Base-by-base conservation (phyloP, 2,113 vertebrate genomes). In the Rhea pennata region DNA sequence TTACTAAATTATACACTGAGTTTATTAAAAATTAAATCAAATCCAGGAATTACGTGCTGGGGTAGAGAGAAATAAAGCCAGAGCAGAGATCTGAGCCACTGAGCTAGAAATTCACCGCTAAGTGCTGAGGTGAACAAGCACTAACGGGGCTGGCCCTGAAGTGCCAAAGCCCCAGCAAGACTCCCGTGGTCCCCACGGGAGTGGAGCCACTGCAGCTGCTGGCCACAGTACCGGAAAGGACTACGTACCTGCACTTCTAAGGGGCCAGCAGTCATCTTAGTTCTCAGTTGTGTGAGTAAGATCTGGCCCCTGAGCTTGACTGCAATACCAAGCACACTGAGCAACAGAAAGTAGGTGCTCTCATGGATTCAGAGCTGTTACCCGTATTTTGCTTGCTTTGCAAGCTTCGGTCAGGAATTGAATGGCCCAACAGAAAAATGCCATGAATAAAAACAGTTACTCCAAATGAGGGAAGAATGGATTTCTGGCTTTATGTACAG, bases 311-410 rank as follows among this genome's bases (percentile, higher is more conserved):
- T 71, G 48, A 8, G 56, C 36, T 44, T 31, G 7, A 12, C 2
- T 8, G 51, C 2, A 3, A n/a, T 2, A 65, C 65, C 7, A 39
- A 12, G 20, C 53, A 22, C 58, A n/a, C 44, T 4, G 33, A 51
- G 9, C 17, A 15, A 20, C 3, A 9, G 29, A 22, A 72, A 50
- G 33, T 23, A 11, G 74, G 40, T 27, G 39, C 53, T 36, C 40
- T 69, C 39, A 36, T 3, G 36, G 23, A 8, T 15, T 24, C 23
- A 5, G 48, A 14, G 64, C 48, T 27, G 58, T 22, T 40, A 10
- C n/a, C 31, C 1, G 0, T 9, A n/a, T 13, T 9, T 12, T 4
- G 27, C 59, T 40, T 3, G 10, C 33, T 29, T 21, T 19, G 67
- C 40, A 19, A 62, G 42, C 14, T 7, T 42, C 2, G 3, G 31